These are phyloP conservation scores for Ostrea denselamellosa DNA, from an alignment of 1,140 invertebrate genomes.

Conservation along the genomic window DNA sequence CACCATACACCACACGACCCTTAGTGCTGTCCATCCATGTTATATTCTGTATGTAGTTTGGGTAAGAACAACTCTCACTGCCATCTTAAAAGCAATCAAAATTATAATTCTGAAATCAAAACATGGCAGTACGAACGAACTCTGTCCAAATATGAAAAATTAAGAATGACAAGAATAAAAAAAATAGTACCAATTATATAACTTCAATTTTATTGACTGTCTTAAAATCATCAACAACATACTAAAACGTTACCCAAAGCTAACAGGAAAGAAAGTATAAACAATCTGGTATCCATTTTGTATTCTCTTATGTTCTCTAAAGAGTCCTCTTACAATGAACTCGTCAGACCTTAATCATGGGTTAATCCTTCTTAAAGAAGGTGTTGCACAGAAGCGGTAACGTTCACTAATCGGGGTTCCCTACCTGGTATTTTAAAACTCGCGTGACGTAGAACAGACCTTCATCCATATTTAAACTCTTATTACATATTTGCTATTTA, in stretches of 20 bases:
- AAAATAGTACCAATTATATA: too few relatives aligned
- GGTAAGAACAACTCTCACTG: background rate
- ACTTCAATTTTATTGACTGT: too few relatives aligned
- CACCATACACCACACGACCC: background rate
- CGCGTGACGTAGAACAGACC: too few relatives aligned
- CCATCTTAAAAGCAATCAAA: background rate
- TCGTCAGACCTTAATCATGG: background rate
- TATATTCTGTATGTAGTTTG: background rate
- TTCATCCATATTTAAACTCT: too few relatives aligned
- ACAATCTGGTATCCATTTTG: background rate
- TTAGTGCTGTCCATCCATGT: background rate
- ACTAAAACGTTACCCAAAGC: background rate
- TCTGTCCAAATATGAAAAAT: too few relatives aligned
- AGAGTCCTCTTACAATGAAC: background rate
- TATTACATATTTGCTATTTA: too few relatives aligned
- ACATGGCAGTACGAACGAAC: too few relatives aligned
- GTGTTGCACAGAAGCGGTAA: too few relatives aligned
- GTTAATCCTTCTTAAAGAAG: background rate
- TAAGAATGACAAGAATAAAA: too few relatives aligned
- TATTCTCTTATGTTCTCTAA: background rate
- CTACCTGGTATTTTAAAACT: too few relatives aligned
- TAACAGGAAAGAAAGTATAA: background rate
- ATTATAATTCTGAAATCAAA: background rate
- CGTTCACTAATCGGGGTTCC: too few relatives aligned
- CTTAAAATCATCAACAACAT: too few relatives aligned